Conservation (phyloP, 2,888 invertebrate species). For the Acleris laterana region DNA sequence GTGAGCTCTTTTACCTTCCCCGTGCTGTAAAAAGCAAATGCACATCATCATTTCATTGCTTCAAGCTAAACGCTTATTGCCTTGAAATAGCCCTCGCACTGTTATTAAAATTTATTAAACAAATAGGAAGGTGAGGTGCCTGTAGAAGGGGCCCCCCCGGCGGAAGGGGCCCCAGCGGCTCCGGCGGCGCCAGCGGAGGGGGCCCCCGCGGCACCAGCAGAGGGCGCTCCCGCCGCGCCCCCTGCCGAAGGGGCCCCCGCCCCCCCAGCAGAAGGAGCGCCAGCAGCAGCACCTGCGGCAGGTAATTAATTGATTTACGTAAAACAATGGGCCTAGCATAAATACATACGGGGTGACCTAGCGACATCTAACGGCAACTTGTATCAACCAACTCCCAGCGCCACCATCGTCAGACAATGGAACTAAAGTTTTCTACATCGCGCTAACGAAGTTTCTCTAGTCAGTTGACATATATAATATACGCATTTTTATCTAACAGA, state of each 20-base stretch:
- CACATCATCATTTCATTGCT: slow-evolving; percentile 4
- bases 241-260: slow-evolving; percentile 50
- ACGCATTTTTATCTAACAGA: no score
- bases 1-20: no score
- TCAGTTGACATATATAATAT: no score
- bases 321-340: neutral
- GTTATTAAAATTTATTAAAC: neutral
- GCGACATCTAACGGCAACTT: no score
- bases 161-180: slow-evolving; percentile 46
- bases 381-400: no score
- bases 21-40: no score
- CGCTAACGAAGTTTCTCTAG: no score
- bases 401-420: no score
- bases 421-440: no score
- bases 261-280: slow-evolving; percentile 54
- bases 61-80: slow-evolving; percentile 4
- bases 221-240: slow-evolving; percentile 52
- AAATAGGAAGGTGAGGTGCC: slow-evolving; percentile 50
- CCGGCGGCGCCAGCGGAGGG: slow-evolving; percentile 48
- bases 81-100: neutral
- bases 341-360: no score
- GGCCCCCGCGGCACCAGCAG: slow-evolving; percentile 49
- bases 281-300: slow-evolving; percentile 38
- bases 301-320: neutral
- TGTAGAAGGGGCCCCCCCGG: slow-evolving; percentile 52